Base-by-base conservation (phyloP, 2,113 vertebrate genomes). In the Oxygymnocypris stewartii region DNA sequence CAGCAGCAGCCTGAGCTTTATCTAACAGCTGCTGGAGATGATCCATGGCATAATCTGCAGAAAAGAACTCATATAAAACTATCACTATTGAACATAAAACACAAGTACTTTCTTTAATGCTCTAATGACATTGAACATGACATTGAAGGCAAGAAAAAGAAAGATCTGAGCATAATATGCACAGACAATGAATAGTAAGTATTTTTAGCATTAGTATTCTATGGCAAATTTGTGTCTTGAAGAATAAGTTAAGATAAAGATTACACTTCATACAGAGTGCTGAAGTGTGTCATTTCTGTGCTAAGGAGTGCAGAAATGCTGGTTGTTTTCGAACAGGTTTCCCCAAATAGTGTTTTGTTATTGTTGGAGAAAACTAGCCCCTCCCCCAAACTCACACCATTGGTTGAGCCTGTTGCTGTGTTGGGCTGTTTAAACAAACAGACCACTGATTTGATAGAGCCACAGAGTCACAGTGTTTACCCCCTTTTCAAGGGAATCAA, bases 11-110 rank as follows among this genome's bases (percentile, higher is more conserved):
- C 92, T 97, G 97, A 0, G 97, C 97, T 93, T 98, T 98, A 91
- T 97, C 95, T 92, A 98, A 90, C 85, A 98, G 94, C 86, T 98
- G 97, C 85, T 95, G 96, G 91, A 98, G 94, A 88, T 98, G 97
- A 89, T 97, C 95, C 87, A 96, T 95, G 61, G 97, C 97, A 91
- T 98, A 98, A 93, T 98, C 97, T 98, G 91, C 28, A 94, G 6
- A n/a, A 84, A 61, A 77, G 7, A 82, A 86, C 59, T 13, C 40
- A 47, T 28, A 47, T 10, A 6, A 59, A 80, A 78, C n/a, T 7
- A 51, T 57, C 35, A 77, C 10, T 49, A 61, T 54, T 57, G 47
- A 37, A 28, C 44, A 49, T 14, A 76, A 67, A 31, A 25, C 42
- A 75, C 44, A 44, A 75, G 69, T 42, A 37, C 37, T 12, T 69